These are phyloP conservation scores for Phorcus lineatus DNA, from an alignment of 2,888 invertebrate species.

Conservation along the genomic window DNA sequence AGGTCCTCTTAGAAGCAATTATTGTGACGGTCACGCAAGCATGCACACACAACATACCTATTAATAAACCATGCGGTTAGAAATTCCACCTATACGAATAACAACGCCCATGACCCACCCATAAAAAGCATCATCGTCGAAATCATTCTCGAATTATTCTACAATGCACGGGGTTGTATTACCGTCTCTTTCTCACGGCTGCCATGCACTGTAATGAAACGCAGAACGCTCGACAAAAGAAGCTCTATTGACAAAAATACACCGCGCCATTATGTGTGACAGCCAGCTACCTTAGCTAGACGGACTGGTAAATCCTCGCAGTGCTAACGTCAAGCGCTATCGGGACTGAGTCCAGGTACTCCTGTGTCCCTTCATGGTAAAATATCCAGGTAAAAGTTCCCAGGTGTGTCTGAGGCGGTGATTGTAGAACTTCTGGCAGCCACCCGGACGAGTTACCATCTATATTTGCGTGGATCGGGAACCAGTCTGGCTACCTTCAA, in stretches of 20 bases:
- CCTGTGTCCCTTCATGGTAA: too few relatives aligned
- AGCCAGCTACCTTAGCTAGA: neutral
- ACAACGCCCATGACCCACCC: too few relatives aligned
- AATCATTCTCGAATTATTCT: too few relatives aligned
- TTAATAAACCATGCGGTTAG: neutral
- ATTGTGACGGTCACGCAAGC: neutral
- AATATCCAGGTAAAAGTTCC: too few relatives aligned
- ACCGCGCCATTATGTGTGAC: conserved; percentile 8
- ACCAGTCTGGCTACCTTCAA: neutral
- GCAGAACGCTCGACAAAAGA: conserved; percentile 9
- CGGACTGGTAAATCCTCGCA: too few relatives aligned
- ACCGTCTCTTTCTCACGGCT: conserved; percentile 1
- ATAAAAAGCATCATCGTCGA: too few relatives aligned
- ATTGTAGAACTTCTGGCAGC: neutral
- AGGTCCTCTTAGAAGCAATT: neutral
- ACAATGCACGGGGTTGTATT: too few relatives aligned
- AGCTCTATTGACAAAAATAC: conserved; percentile 14
- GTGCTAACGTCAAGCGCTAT: too few relatives aligned
- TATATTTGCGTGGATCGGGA: conserved; percentile 2
- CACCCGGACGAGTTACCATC: neutral
- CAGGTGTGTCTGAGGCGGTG: too few relatives aligned
- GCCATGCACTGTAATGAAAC: neutral
- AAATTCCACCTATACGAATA: too few relatives aligned
- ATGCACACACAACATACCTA: neutral
- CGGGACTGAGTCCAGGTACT: too few relatives aligned